These are phyloP conservation scores for Cryptus viduatorius DNA, from an alignment of 2,888 invertebrate species.

Conservation along the genomic window DNA sequence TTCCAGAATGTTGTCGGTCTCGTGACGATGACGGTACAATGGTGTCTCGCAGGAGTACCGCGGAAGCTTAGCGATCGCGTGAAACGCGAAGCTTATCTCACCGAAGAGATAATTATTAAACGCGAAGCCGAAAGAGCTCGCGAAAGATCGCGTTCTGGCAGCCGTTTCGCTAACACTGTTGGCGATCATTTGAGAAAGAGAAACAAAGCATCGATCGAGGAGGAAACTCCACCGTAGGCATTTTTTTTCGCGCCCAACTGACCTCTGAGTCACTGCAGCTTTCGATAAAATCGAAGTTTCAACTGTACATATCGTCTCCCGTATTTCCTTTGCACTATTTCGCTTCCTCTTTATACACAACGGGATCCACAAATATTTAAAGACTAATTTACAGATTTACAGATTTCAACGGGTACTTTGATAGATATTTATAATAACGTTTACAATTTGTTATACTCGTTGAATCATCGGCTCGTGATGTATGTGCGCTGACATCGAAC, in stretches of 20 bases:
- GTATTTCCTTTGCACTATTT: background rate
- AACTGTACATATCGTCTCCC: background rate
- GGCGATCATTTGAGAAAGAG: slow-evolving; percentile 71
- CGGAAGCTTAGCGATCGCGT: slow-evolving; percentile 90
- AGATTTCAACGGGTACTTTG: slow-evolving; percentile 1
- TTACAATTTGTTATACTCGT: slow-evolving; percentile 4
- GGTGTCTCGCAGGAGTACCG: slow-evolving; percentile 92
- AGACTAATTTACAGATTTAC: slow-evolving; percentile 3
- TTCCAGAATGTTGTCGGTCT: slow-evolving; percentile 91
- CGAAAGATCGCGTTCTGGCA: slow-evolving; percentile 67
- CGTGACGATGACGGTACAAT: slow-evolving; percentile 90
- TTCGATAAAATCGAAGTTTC: background rate
- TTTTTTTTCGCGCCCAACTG: background rate
- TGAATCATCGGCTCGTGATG: background rate
- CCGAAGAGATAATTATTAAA: slow-evolving; percentile 91
- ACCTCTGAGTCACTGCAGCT: background rate
- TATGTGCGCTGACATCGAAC: slow-evolving; percentile 7
- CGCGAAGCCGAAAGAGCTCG: slow-evolving; percentile 88
- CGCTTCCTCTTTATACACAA: background rate
- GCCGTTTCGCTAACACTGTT: slow-evolving; percentile 65
- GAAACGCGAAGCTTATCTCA: slow-evolving; percentile 90
- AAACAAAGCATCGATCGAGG: slow-evolving; percentile 36
- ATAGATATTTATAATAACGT: background rate
- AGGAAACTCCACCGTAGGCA: slow-evolving; percentile 46
- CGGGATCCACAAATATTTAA: background rate